Conservation (phyloP, 2,113 vertebrate genomes). For the Phalacrocorax brasilianus region DNA sequence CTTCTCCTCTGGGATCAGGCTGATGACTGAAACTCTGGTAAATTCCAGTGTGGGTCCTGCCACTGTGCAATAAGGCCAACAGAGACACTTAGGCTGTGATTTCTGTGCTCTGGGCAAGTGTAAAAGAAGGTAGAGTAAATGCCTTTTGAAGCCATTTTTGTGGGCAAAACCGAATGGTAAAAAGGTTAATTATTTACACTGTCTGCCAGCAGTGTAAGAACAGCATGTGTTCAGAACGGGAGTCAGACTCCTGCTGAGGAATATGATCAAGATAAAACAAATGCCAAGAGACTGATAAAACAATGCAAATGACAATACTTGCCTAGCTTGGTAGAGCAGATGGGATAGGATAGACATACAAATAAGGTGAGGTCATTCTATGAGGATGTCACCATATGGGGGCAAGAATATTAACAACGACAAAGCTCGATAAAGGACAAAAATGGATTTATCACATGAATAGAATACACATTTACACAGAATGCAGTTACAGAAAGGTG, state of each 20-base stretch:
- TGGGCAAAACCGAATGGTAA: neutral
- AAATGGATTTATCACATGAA: neutral
- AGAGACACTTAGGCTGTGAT: neutral
- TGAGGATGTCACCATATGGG: neutral
- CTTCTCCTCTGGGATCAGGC: neutral
- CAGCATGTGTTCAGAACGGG: neutral
- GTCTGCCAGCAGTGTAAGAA: neutral
- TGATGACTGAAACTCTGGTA: neutral
- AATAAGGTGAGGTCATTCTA: slow-evolving; percentile 26
- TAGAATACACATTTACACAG: neutral
- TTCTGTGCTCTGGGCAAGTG: neutral
- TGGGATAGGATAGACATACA: neutral
- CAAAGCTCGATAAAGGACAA: neutral
- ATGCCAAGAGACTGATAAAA: slow-evolving; percentile 46
- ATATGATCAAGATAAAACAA: slow-evolving; percentile 52
- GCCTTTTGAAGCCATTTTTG: neutral
- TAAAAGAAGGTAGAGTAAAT: neutral
- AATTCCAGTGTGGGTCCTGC: neutral
- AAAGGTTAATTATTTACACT: slow-evolving; percentile 52
- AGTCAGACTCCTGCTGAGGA: slow-evolving; percentile 42
- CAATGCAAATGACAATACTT: neutral
- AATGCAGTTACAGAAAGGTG: neutral
- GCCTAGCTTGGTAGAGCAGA: neutral
- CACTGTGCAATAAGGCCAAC: neutral
- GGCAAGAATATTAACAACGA: neutral